Percentiles rank a stretch among this genome's conserved stretches.
phyloP scores from a whole-genome alignment of 2,888 invertebrate species.

The Congeria kusceri region DNA sequence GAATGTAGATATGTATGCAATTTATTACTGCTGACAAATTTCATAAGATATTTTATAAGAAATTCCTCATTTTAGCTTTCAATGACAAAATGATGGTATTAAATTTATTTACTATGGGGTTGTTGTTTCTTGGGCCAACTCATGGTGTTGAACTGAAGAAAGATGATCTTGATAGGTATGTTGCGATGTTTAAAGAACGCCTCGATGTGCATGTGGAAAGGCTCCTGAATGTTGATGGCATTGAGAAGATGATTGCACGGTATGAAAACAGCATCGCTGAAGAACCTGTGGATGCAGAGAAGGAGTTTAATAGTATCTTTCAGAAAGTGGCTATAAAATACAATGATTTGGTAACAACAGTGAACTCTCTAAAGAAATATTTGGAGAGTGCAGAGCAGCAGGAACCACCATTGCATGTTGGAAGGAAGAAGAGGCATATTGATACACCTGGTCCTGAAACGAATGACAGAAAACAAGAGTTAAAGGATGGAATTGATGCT shows the following conservation, averaged over 20 bases:
- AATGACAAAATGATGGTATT: too few relatives aligned
- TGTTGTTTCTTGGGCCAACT: too few relatives aligned
- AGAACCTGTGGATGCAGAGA: constrained; percentile 34
- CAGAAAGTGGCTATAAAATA: constrained; percentile 36
- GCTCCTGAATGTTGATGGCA: neutral
- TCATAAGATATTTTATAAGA: too few relatives aligned
- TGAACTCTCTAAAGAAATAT: constrained; percentile 31
- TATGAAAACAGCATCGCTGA: constrained; percentile 35
- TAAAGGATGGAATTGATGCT: too few relatives aligned
- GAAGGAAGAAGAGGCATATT: too few relatives aligned
- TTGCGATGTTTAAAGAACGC: neutral
- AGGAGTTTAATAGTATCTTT: constrained; percentile 37
- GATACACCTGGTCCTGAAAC: too few relatives aligned
- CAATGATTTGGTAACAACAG: constrained; percentile 37
- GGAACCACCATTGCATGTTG: neutral
- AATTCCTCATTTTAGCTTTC: too few relatives aligned
- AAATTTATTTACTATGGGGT: too few relatives aligned
- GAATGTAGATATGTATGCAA: too few relatives aligned
- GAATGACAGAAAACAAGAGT: too few relatives aligned
- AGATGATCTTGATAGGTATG: neutral
- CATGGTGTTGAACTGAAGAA: too few relatives aligned
- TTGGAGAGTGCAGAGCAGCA: constrained; percentile 22
- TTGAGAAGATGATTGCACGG: constrained; percentile 37
- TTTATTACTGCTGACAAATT: too few relatives aligned
- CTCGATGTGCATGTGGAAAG: neutral